Percentiles rank a stretch among this genome's conserved stretches.
Conservation (phyloP, 64 coral and sea anemone genomes). For the Anthopleura sola region DNA sequence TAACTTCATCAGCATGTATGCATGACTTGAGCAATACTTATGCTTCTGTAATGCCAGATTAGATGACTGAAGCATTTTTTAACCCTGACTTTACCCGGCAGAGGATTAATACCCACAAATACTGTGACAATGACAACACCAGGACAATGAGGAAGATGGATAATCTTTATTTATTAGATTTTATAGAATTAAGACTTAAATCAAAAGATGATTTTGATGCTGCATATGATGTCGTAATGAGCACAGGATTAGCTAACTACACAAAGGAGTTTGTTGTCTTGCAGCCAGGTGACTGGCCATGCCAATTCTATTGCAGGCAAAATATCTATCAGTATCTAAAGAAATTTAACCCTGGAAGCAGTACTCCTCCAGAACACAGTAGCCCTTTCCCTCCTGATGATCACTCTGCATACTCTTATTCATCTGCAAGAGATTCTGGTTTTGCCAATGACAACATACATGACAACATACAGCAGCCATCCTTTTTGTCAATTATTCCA, state of each 20-base stretch:
- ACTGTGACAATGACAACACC: no score
- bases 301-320: constrained; percentile 44
- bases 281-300: constrained; percentile 62
- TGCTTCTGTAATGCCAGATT: no score
- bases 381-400: not conserved
- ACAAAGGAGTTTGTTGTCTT: constrained; percentile 40
- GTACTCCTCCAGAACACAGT: not conserved
- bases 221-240: constrained; percentile 42
- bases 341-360: constrained; percentile 23
- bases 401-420: constrained; percentile 16
- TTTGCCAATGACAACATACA: not conserved
- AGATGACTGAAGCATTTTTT: no score
- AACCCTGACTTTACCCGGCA: no score
- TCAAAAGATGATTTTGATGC: constrained; percentile 41
- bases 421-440: not conserved
- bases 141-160: constrained; percentile 44
- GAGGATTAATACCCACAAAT: no score
- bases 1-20: no score
- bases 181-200: constrained; percentile 45
- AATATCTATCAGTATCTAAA: constrained; percentile 20
- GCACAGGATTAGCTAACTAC: constrained; percentile 32
- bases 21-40: no score
- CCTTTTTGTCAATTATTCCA: not conserved
- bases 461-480: no score
- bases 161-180: constrained; percentile 36